phyloP scores from a whole-genome alignment of 1,140 invertebrate genomes.

The Aphis craccivora region DNA sequence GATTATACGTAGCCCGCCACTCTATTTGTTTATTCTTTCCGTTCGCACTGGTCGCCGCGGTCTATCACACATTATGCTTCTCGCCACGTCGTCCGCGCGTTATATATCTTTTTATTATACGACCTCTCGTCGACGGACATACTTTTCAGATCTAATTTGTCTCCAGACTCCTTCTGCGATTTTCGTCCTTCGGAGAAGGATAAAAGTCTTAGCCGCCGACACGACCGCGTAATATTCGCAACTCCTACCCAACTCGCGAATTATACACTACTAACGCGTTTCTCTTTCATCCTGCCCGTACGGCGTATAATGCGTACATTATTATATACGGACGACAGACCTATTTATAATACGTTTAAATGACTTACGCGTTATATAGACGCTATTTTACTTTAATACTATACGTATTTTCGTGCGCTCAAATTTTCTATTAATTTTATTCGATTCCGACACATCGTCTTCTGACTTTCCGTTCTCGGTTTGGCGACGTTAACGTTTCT shows the following conservation, averaged over 20 bases:
- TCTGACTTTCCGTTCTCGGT: background rate
- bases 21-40: background rate
- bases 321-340: background rate
- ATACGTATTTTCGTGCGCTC: background rate
- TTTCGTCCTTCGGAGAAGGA: background rate
- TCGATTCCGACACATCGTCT: background rate
- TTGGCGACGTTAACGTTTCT: background rate
- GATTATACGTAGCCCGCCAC: background rate
- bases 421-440: background rate
- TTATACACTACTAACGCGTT: background rate
- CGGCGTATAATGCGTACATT: background rate
- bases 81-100: background rate
- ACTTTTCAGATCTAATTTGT: slow-evolving; percentile 16
- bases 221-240: no score
- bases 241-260: no score
- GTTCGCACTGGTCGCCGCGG: no score
- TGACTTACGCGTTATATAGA: background rate
- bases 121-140: background rate
- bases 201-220: background rate
- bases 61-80: background rate
- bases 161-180: background rate
- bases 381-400: background rate
- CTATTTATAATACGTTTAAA: background rate
- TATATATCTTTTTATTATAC: background rate
- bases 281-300: background rate